Evolutionary conservation across 2,888 invertebrate genomes (phyloP).

Genomic region (Meteorus colon): DNA sequence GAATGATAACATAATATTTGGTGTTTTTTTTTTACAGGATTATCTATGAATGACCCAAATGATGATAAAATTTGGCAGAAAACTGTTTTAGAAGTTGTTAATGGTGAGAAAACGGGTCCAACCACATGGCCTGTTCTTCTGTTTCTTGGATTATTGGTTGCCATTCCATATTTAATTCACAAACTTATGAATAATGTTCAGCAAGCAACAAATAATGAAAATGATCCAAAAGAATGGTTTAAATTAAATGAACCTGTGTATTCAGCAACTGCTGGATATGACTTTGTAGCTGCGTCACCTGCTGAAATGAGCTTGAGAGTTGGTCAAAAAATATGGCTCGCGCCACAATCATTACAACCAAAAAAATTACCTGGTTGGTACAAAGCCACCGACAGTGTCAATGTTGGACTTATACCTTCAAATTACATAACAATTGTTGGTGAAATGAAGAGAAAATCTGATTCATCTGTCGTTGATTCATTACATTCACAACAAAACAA

Average conservation of each 20-base stretch:
- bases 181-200: slow-evolving; percentile 62
- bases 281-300: slow-evolving; percentile 82
- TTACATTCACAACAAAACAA: slow-evolving; percentile 11
- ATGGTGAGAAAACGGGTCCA: slow-evolving; percentile 69
- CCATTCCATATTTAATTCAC: slow-evolving; percentile 87
- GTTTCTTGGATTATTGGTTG: slow-evolving; percentile 91
- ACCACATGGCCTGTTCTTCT: slow-evolving; percentile 92
- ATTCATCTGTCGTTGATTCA: slow-evolving; percentile 42
- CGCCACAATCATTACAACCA: slow-evolving; percentile 89
- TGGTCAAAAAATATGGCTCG: slow-evolving; percentile 86
- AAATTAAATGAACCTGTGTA: slow-evolving; percentile 75
- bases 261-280: slow-evolving; percentile 81
- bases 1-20: neutral
- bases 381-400: slow-evolving; percentile 64
- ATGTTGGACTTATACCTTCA: slow-evolving; percentile 66
- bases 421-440: slow-evolving; percentile 66
- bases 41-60: slow-evolving; percentile 63
- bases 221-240: slow-evolving; percentile 82
- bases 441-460: slow-evolving; percentile 63
- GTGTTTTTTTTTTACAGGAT: slow-evolving; percentile 57
- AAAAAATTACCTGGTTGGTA: slow-evolving; percentile 73
- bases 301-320: slow-evolving; percentile 86
- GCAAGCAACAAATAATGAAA: slow-evolving; percentile 64
- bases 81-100: slow-evolving; percentile 69
- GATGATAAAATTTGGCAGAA: slow-evolving; percentile 70